Percentiles rank a stretch among this genome's conserved stretches.
Conservation (phyloP, 2,888 invertebrate species). For the Caenorhabditis sulstoni region DNA sequence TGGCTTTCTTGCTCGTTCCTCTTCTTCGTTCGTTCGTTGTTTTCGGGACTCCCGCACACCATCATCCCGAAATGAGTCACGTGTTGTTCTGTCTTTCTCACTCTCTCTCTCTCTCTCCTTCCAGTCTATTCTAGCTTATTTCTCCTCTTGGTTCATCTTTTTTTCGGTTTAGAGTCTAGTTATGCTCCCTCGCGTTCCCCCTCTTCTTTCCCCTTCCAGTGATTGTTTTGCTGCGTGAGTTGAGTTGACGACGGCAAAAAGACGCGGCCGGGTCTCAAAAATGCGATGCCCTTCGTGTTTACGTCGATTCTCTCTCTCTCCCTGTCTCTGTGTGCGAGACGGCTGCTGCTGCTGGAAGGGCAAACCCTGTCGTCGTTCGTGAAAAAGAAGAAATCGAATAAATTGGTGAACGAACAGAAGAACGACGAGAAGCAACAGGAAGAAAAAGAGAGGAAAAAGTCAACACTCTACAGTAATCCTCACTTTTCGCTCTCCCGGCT, state of each 20-base stretch:
- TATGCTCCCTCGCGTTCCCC: neutral
- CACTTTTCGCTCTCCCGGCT: neutral
- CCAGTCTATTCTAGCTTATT: slow-evolving; percentile 1
- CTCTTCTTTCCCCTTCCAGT: neutral
- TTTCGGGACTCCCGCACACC: slow-evolving; percentile 1
- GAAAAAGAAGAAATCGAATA: neutral
- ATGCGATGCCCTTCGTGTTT: slow-evolving; percentile 41
- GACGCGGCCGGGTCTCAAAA: slow-evolving; percentile 22
- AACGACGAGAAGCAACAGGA: too few species aligned
- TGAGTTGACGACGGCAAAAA: neutral
- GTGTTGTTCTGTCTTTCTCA: slow-evolving; percentile 10
- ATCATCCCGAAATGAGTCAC: slow-evolving; percentile 18
- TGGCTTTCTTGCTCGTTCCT: neutral
- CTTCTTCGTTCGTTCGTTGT: slow-evolving; percentile 3
- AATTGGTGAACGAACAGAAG: neutral
- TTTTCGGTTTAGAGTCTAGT: slow-evolving; percentile 20
- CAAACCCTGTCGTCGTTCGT: slow-evolving; percentile 2
- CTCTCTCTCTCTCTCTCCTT: neutral
- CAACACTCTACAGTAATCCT: slow-evolving; percentile 3
- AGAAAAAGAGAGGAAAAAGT: neutral
- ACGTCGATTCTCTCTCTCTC: slow-evolving; percentile 10
- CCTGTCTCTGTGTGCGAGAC: neutral
- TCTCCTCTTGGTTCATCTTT: neutral
- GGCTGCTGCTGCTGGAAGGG: neutral
- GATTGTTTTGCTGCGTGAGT: slow-evolving; percentile 22